Percentiles rank a stretch among this genome's conserved stretches.
Evolutionary conservation across 2,797 vertebrate genomes (phyloP).

Genomic region (Petrocephalus schoutedeni): DNA sequence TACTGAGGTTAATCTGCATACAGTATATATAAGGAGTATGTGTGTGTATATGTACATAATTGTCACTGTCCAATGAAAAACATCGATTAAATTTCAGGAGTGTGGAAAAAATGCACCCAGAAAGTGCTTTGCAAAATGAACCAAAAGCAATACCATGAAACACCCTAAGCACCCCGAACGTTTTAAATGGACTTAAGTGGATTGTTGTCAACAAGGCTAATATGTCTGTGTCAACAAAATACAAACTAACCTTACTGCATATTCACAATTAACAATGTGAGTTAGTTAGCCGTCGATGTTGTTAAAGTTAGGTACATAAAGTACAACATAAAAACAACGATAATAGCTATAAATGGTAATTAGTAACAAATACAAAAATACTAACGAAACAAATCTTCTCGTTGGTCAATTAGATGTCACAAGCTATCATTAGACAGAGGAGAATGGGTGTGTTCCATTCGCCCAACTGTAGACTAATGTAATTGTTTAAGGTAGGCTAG

Average conservation of each 20-base stretch:
- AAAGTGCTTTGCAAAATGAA: not conserved
- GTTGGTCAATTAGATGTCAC: not conserved
- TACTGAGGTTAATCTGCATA: too few relatives aligned
- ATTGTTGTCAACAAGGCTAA: not conserved
- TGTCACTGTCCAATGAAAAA: not conserved
- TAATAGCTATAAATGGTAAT: not conserved
- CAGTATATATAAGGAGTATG: not conserved
- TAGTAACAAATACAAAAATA: not conserved
- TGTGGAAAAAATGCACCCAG: not conserved
- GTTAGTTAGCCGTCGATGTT: not conserved
- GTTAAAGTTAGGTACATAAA: not conserved
- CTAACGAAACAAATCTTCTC: not conserved
- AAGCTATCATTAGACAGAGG: not conserved
- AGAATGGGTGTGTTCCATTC: not conserved
- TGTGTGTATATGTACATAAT: not conserved
- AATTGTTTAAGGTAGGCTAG: too few relatives aligned
- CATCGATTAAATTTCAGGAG: not conserved
- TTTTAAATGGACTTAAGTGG: not conserved
- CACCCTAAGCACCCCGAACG: not conserved
- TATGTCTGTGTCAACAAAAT: not conserved
- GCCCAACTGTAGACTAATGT: too few relatives aligned
- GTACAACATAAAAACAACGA: not conserved
- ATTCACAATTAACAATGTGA: not conserved
- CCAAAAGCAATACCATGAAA: not conserved
- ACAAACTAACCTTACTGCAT: not conserved